Percentiles rank a stretch among this genome's conserved stretches.
Evolutionary conservation across 2,888 invertebrate species (phyloP).

Genomic region (Lepidochrysops patricia): DNA sequence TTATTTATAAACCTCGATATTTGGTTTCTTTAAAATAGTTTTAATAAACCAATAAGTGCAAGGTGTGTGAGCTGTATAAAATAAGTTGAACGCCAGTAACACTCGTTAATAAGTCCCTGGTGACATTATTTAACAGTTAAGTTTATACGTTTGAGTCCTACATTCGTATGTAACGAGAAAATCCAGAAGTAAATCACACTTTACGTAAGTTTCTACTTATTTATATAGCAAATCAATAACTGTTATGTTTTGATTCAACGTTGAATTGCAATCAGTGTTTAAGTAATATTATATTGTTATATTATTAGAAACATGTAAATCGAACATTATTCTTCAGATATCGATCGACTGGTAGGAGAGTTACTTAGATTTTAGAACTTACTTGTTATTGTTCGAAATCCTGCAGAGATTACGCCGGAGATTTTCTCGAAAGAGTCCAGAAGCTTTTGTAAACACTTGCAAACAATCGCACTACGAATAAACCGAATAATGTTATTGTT

Average conservation of each 20-base stretch:
- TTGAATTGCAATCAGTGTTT: too few species aligned
- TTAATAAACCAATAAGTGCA: too few species aligned
- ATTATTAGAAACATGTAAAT: constrained; percentile 30
- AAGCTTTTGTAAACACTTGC: constrained; percentile 12
- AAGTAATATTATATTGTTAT: neutral
- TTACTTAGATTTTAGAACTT: constrained; percentile 30
- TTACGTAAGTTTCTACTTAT: neutral
- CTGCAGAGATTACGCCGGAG: constrained; percentile 1
- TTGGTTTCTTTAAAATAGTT: too few species aligned
- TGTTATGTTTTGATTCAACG: neutral
- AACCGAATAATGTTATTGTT: constrained; percentile 33
- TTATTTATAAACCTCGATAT: too few species aligned
- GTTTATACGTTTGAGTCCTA: neutral
- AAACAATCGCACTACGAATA: constrained; percentile 24
- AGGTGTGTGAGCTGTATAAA: too few species aligned
- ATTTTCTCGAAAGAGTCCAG: neutral
- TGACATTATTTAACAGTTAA: neutral
- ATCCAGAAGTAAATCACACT: neutral
- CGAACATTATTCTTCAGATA: constrained; percentile 49
- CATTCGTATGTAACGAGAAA: neutral
- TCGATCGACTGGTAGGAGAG: constrained; percentile 53
- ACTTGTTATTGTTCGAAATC: constrained; percentile 22
- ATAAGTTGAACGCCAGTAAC: too few species aligned
- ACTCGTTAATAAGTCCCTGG: too few species aligned
- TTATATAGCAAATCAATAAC: neutral